Evolutionary conservation across 2,113 vertebrate genomes (phyloP).

Genomic region (Dinomys branickii): DNA sequence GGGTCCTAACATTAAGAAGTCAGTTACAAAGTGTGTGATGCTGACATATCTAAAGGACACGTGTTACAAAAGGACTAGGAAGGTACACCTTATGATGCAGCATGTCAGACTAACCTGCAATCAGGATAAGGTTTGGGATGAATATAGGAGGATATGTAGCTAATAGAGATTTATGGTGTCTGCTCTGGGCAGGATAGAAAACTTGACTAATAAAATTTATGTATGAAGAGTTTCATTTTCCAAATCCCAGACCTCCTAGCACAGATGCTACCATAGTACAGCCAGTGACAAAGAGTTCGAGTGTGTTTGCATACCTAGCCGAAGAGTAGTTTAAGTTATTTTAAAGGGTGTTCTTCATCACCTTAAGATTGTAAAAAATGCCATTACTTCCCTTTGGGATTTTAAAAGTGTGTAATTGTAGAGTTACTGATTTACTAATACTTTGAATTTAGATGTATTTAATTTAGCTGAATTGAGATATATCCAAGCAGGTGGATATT

Average conservation of each 20-base stretch:
- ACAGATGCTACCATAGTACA: background rate
- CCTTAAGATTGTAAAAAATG: conserved; percentile 38
- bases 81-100: background rate
- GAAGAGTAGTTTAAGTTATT: conserved; percentile 52
- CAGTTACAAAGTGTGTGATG: background rate
- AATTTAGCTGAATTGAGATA: conserved; percentile 51
- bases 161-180: background rate
- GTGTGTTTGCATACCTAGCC: background rate
- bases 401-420: conserved; percentile 38
- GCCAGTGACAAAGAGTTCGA: conserved; percentile 25
- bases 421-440: conserved; percentile 42
- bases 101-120: background rate
- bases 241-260: conserved; percentile 1
- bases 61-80: background rate
- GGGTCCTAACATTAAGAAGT: background rate
- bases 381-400: conserved; percentile 30
- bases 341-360: background rate
- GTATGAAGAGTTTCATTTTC: conserved; percentile 5
- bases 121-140: background rate
- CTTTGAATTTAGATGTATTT: conserved; percentile 43
- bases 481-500: background rate
- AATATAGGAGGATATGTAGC: background rate
- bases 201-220: background rate
- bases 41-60: background rate
- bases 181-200: background rate